These are phyloP conservation scores for Nephrotoma flavescens DNA, from an alignment of 2,888 invertebrate genomes.

Conservation along the genomic window DNA sequence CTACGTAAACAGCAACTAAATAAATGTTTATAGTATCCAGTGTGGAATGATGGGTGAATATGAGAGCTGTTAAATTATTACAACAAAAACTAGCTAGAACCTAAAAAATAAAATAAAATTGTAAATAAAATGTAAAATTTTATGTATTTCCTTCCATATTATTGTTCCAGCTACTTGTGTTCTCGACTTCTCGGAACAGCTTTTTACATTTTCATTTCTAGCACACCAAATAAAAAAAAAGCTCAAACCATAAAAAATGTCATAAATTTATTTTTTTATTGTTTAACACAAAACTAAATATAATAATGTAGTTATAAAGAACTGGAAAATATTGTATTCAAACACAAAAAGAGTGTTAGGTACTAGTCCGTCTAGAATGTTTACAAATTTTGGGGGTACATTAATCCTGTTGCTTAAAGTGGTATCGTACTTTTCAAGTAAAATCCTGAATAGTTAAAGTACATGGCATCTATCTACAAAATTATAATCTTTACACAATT, in stretches of 20 bases:
- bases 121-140: neutral
- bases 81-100: neutral
- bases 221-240: neutral
- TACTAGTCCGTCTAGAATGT: neutral
- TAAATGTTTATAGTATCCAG: neutral
- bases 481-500: neutral
- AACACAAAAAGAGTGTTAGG: neutral
- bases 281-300: neutral
- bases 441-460: neutral
- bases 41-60: neutral
- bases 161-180: neutral
- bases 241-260: neutral
- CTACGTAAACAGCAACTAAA: neutral
- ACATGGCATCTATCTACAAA: neutral
- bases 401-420: neutral
- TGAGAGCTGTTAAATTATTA: neutral
- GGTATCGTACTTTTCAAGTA: neutral
- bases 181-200: neutral
- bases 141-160: neutral
- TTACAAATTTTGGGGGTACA: neutral
- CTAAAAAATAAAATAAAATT: neutral
- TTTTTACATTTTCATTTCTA: neutral
- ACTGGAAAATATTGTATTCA: neutral
- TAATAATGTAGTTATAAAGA: neutral
- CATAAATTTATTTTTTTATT: neutral